phyloP scores from a whole-genome alignment of 2,888 invertebrate species.

The Chaetoderma sp. region DNA sequence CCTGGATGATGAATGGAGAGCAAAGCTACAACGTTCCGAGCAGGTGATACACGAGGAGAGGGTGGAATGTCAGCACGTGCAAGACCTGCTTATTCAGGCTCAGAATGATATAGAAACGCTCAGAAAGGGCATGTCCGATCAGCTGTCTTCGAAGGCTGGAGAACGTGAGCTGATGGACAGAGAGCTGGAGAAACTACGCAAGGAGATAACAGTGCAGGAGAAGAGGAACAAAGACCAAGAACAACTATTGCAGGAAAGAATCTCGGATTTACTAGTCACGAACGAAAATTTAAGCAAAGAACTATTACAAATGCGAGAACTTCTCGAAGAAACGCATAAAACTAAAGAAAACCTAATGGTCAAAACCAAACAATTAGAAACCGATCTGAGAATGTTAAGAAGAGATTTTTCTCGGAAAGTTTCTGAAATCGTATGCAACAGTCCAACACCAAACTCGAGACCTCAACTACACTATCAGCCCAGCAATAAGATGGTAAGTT shows the following conservation, averaged over 20 bases:
- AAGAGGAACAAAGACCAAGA: slow-evolving; percentile 42
- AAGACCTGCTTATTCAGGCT: slow-evolving; percentile 61
- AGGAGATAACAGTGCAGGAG: slow-evolving; percentile 46
- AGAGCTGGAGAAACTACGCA: slow-evolving; percentile 49
- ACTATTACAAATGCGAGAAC: slow-evolving; percentile 46
- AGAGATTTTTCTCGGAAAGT: slow-evolving; percentile 55
- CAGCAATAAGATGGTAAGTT: no score
- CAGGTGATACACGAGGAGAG: slow-evolving; percentile 55
- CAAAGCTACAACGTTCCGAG: slow-evolving; percentile 45
- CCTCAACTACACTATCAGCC: no score
- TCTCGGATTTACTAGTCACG: slow-evolving; percentile 43
- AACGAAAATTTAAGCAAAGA: slow-evolving; percentile 54
- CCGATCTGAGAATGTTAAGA: slow-evolving; percentile 53
- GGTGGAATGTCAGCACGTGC: slow-evolving; percentile 54
- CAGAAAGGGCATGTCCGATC: slow-evolving; percentile 47
- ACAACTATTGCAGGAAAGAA: not conserved
- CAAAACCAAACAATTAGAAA: slow-evolving; percentile 57
- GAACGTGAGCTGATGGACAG: slow-evolving; percentile 46
- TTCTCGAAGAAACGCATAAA: slow-evolving; percentile 52
- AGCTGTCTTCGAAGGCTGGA: slow-evolving; percentile 46
- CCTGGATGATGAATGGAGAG: slow-evolving; percentile 50
- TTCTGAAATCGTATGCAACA: slow-evolving; percentile 40
- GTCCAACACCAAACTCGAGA: no score
- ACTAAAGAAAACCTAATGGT: slow-evolving; percentile 47
- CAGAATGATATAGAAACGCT: slow-evolving; percentile 63